Percentiles rank a stretch among this genome's conserved stretches.
Evolutionary conservation across 2,888 invertebrate species (phyloP).

Genomic region (Drosophila barbarae): DNA sequence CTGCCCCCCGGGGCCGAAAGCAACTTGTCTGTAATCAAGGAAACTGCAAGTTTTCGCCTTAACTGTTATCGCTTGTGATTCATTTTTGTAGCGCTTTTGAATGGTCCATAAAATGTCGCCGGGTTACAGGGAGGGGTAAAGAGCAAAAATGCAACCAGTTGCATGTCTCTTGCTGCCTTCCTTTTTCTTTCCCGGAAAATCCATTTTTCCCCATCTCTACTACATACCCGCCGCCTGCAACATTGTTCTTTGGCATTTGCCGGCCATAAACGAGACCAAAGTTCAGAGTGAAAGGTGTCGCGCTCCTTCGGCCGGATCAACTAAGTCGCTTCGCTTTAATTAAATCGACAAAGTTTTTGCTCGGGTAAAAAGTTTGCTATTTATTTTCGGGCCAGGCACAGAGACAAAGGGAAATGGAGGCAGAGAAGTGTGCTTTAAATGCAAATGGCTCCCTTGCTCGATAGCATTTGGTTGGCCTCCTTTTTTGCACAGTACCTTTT

Average conservation of each 20-base stretch:
- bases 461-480: constrained; percentile 57
- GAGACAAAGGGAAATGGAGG: constrained; percentile 11
- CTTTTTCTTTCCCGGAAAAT: constrained; percentile 2
- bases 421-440: constrained; percentile 46
- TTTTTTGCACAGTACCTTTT: constrained; percentile 34
- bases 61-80: constrained; percentile 54
- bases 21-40: constrained; percentile 51
- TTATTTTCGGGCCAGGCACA: constrained; percentile 20
- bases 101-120: constrained; percentile 51
- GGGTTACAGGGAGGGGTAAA: constrained; percentile 39
- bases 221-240: constrained; percentile 22
- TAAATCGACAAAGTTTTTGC: constrained; percentile 58
- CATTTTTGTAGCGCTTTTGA: constrained; percentile 48
- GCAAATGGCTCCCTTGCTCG: constrained; percentile 48
- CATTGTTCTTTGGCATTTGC: constrained; percentile 38
- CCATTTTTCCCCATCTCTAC: not conserved
- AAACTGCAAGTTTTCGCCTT: constrained; percentile 50
- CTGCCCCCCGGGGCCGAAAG: constrained; percentile 1
- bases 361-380: constrained; percentile 25
- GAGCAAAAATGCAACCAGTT: constrained; percentile 60
- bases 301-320: constrained; percentile 25
- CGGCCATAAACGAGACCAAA: constrained; percentile 32
- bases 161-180: constrained; percentile 39
- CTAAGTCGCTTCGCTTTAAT: constrained; percentile 50
- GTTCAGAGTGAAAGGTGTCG: constrained; percentile 34